Conservation (phyloP, 1,140 invertebrate genomes). For the Sitophilus oryzae region DNA sequence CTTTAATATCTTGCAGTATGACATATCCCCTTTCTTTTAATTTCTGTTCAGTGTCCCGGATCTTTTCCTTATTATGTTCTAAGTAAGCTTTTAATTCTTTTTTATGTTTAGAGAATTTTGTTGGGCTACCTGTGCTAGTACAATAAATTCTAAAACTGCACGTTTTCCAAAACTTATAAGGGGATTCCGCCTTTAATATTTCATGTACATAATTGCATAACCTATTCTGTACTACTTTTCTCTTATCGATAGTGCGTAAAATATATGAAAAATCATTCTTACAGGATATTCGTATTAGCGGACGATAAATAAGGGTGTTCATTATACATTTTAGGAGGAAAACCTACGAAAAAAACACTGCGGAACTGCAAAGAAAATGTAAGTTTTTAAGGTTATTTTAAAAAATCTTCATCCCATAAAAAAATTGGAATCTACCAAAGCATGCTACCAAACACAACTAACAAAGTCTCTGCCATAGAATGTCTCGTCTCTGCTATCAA, state of each 20-base stretch:
- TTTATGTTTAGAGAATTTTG: slow-evolving; percentile 24
- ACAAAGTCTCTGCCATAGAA: too few relatives aligned
- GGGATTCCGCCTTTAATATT: not conserved
- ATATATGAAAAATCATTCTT: too few relatives aligned
- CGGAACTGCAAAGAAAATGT: too few relatives aligned
- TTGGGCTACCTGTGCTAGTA: slow-evolving; percentile 1
- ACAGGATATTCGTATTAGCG: too few relatives aligned
- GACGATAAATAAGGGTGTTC: not conserved
- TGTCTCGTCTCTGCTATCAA: too few relatives aligned
- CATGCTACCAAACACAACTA: too few relatives aligned
- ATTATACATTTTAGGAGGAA: slow-evolving; percentile 1
- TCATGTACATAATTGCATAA: not conserved
- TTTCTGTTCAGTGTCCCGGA: slow-evolving; percentile 51
- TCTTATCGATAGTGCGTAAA: too few relatives aligned
- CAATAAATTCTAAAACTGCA: slow-evolving; percentile 2
- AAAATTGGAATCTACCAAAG: too few relatives aligned
- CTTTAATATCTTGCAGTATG: slow-evolving; percentile 60
- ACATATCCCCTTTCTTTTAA: slow-evolving; percentile 53
- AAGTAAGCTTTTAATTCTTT: slow-evolving; percentile 41
- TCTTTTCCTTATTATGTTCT: slow-evolving; percentile 53
- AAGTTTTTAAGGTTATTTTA: too few relatives aligned
- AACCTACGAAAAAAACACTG: too few relatives aligned
- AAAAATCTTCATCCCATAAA: too few relatives aligned
- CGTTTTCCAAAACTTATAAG: not conserved
- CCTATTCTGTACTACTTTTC: not conserved